Percentiles rank a stretch among this genome's conserved stretches.
phyloP scores from a whole-genome alignment of 2,888 invertebrate genomes.

The Tryphoninae sp. region DNA sequence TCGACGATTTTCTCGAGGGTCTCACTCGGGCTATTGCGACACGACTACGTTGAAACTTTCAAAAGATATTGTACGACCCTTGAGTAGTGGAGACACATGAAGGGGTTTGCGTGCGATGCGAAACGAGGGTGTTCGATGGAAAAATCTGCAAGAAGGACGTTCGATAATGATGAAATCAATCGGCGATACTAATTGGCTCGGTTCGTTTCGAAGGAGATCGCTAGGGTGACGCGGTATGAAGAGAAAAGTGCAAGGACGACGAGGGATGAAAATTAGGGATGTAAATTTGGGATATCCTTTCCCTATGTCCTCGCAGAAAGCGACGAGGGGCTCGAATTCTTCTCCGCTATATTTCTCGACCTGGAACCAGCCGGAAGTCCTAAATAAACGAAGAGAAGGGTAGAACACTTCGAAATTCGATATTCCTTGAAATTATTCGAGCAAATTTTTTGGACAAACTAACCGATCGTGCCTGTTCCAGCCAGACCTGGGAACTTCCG shows the following conservation, averaged over 20 bases:
- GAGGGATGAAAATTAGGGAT: background rate
- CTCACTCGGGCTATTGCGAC: background rate
- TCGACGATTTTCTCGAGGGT: constrained; percentile 1
- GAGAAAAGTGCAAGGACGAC: background rate
- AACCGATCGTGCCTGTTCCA: background rate
- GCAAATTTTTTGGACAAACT: constrained; percentile 26
- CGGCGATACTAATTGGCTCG: too few relatives aligned
- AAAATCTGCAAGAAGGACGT: background rate
- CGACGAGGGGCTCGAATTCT: constrained; percentile 2
- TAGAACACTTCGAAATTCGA: constrained; percentile 7
- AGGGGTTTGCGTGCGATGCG: too few relatives aligned
- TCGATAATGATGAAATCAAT: too few relatives aligned
- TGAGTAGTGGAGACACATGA: background rate
- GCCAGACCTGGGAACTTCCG: background rate
- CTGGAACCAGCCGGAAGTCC: constrained; percentile 6
- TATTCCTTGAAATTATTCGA: constrained; percentile 21
- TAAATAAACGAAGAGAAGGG: constrained; percentile 35
- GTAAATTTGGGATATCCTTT: background rate
- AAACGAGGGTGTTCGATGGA: background rate
- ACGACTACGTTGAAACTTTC: constrained; percentile 1
- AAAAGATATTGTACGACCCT: background rate
- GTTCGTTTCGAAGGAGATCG: too few relatives aligned
- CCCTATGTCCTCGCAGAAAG: constrained; percentile 24
- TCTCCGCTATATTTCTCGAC: background rate
- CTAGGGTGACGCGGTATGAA: background rate